These are phyloP conservation scores for Tyrannus savana DNA, from an alignment of 2,113 vertebrate genomes.

Conservation along the genomic window DNA sequence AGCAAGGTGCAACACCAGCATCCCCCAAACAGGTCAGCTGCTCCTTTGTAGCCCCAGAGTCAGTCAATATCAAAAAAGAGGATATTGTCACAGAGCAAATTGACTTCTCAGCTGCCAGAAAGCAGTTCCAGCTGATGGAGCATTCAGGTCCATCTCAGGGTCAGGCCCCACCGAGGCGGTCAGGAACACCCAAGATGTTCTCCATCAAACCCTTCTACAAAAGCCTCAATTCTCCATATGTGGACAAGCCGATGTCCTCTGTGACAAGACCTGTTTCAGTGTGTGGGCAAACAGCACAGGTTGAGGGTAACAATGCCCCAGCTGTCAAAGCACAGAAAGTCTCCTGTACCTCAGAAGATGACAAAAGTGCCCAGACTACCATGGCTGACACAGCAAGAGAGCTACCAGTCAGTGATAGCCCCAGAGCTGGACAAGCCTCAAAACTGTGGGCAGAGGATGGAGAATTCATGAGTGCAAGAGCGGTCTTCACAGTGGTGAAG, in stretches of 20 bases:
- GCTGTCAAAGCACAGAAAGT: conserved; percentile 72
- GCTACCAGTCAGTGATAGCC: conserved; percentile 47
- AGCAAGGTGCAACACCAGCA: conserved; percentile 43
- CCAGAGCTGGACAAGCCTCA: conserved; percentile 67
- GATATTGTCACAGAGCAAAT: conserved; percentile 92
- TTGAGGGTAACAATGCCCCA: conserved; percentile 16
- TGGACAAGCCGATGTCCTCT: conserved; percentile 62
- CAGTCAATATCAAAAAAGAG: conserved; percentile 75
- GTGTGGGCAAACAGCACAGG: conserved; percentile 3
- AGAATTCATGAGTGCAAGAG: conserved; percentile 89
- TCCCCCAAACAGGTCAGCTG: conserved; percentile 46
- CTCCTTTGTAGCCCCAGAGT: conserved; percentile 55
- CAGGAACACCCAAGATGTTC: conserved; percentile 84
- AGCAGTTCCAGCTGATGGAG: conserved; percentile 91
- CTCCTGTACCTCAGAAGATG: conserved; percentile 53
- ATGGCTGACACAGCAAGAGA: conserved; percentile 34
- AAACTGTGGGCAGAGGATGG: conserved; percentile 85
- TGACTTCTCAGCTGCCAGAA: conserved; percentile 90
- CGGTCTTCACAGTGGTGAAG: conserved; percentile 87
- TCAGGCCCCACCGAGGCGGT: conserved; percentile 71
- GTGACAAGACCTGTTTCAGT: conserved; percentile 43
- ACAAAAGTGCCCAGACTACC: background rate
- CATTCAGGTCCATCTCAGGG: conserved; percentile 65
- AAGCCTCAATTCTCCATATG: conserved; percentile 67
- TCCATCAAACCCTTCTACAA: conserved; percentile 91